Evolutionary conservation across 2,888 invertebrate species (phyloP).

Genomic region (Troilus luridus): DNA sequence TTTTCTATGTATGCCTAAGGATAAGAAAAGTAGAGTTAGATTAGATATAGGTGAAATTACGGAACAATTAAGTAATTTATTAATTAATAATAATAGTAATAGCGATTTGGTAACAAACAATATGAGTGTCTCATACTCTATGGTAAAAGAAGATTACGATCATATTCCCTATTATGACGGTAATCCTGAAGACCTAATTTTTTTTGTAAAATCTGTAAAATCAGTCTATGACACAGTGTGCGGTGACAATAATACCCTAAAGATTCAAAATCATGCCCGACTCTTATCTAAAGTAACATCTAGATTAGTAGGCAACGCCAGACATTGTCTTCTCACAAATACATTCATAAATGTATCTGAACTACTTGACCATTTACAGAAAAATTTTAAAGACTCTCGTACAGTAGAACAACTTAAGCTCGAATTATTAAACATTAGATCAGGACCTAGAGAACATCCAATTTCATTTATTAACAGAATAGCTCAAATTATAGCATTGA

Average conservation of each 20-base stretch:
- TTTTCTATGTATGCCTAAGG: not conserved
- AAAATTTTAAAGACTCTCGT: not conserved
- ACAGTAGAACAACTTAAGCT: conserved; percentile 3
- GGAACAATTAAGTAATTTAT: not conserved
- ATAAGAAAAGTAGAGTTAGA: not conserved
- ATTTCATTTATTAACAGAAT: conserved; percentile 30
- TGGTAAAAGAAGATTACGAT: conserved; percentile 6
- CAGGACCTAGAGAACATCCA: too few species aligned
- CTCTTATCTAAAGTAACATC: too few species aligned
- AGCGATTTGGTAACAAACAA: not conserved
- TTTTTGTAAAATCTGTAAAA: not conserved
- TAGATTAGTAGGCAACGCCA: too few species aligned
- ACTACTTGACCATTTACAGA: not conserved
- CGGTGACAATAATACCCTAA: not conserved
- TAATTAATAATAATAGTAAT: not conserved
- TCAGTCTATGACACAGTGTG: not conserved
- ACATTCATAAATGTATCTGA: too few species aligned
- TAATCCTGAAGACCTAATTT: not conserved
- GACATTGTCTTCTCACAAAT: too few species aligned
- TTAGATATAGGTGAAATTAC: not conserved
- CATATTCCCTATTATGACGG: conserved; percentile 31
- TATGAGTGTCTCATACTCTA: not conserved
- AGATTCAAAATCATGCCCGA: not conserved
- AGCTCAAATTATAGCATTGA: not conserved
- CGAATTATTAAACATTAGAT: too few species aligned